Percentiles rank a stretch among this genome's conserved stretches.
Conservation (phyloP, 1,140 invertebrate genomes). For the Drosophila equinoxialis region DNA sequence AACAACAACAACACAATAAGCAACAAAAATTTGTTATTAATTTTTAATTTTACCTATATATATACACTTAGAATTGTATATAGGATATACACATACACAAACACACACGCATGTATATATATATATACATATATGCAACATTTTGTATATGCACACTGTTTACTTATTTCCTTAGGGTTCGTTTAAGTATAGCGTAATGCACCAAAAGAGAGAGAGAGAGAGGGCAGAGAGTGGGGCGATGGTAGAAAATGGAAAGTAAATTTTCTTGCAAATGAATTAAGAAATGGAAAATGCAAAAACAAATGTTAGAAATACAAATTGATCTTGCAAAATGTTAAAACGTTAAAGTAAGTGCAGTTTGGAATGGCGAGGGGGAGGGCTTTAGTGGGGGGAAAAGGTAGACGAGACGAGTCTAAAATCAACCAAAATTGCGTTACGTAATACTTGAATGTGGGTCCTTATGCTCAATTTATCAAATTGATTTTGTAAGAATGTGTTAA, state of each 20-base stretch:
- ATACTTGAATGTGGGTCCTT: conserved; percentile 29
- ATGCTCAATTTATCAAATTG: conserved; percentile 65
- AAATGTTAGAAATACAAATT: too few species aligned
- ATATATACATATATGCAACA: conserved; percentile 44
- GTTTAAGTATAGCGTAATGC: conserved; percentile 3
- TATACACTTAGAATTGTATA: background rate
- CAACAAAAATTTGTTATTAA: conserved; percentile 60
- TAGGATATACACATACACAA: conserved; percentile 13
- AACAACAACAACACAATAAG: conserved; percentile 41
- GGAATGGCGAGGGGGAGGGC: too few species aligned
- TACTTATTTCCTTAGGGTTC: conserved; percentile 65
- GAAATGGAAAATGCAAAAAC: too few species aligned
- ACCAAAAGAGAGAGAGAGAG: background rate
- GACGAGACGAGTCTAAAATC: conserved; percentile 1
- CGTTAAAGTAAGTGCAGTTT: background rate
- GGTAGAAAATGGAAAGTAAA: too few species aligned
- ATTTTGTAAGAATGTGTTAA: conserved; percentile 60
- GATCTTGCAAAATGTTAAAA: background rate
- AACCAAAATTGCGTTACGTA: conserved; percentile 14
- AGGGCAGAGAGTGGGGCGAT: too few species aligned
- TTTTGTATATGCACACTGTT: conserved; percentile 67
- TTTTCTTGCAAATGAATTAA: too few species aligned
- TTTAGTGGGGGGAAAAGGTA: background rate
- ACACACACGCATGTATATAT: conserved; percentile 44
- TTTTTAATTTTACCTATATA: conserved; percentile 45